Evolutionary conservation across 2,888 invertebrate species (phyloP).

Genomic region (Dynastes maya): DNA sequence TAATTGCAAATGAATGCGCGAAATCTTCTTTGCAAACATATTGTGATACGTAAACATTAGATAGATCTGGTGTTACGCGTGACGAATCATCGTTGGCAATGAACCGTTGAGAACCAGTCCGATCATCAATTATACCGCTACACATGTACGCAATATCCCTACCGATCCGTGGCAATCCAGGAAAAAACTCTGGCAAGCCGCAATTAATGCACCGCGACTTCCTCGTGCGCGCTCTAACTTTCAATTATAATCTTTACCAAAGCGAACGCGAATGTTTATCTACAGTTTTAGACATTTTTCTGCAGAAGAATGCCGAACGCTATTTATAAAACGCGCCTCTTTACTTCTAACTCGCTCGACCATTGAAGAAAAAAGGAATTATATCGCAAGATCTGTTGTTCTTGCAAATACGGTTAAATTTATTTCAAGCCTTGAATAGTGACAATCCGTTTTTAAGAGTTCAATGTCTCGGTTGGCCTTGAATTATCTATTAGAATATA

Average conservation of each 20-base stretch:
- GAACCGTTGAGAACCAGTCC: constrained; percentile 10
- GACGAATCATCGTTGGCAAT: constrained; percentile 8
- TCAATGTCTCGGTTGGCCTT: background rate
- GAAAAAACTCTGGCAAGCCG: constrained; percentile 37
- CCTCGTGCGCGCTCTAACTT: constrained; percentile 38
- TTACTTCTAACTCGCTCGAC: background rate
- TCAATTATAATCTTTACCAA: constrained; percentile 37
- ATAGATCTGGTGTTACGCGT: constrained; percentile 1
- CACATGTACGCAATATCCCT: constrained; percentile 33
- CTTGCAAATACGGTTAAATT: background rate
- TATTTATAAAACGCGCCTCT: constrained; percentile 10
- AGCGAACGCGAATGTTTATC: constrained; percentile 33
- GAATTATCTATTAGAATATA: constrained; percentile 9
- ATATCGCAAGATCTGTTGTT: background rate
- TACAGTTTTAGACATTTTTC: constrained; percentile 40
- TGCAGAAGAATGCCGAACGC: constrained; percentile 20
- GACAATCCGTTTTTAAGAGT: constrained; percentile 8
- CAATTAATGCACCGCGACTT: constrained; percentile 40
- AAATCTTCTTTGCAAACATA: background rate
- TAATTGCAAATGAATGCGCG: background rate
- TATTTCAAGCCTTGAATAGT: constrained; percentile 2
- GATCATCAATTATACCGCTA: constrained; percentile 32
- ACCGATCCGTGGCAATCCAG: background rate
- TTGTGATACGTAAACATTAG: background rate
- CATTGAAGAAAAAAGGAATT: background rate